Evolutionary conservation across 2,797 vertebrate species (phyloP).

Genomic region (Schizopygopsis pylzovi): DNA sequence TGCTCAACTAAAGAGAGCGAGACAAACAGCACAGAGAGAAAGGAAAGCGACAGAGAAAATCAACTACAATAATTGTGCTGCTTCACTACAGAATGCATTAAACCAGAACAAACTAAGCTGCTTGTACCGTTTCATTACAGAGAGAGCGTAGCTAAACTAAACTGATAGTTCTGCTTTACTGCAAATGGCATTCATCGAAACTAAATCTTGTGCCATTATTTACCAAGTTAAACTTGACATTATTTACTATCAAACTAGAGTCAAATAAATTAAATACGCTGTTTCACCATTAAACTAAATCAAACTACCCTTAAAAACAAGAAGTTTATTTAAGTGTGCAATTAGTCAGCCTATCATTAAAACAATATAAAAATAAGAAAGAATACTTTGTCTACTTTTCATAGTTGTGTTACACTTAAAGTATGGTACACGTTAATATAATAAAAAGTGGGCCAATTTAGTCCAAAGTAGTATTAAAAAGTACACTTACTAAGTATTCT

Average conservation of each 20-base stretch:
- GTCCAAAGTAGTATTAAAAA: too few relatives aligned
- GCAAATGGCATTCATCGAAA: not conserved
- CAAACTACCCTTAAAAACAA: too few relatives aligned
- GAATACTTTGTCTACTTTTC: too few relatives aligned
- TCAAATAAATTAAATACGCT: not conserved
- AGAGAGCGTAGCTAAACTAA: not conserved
- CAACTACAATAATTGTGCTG: not conserved
- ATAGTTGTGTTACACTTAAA: too few relatives aligned
- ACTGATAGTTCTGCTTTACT: not conserved
- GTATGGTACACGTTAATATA: too few relatives aligned
- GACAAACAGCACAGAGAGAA: not conserved
- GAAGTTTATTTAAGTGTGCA: too few relatives aligned
- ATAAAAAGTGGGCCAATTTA: too few relatives aligned
- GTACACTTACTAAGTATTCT: too few relatives aligned
- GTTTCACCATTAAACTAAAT: not conserved
- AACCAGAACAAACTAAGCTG: not conserved
- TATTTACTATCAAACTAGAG: not conserved
- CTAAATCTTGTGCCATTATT: not conserved
- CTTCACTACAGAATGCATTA: not conserved
- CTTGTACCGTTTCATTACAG: not conserved
- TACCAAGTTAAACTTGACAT: not conserved
- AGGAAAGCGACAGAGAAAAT: not conserved
- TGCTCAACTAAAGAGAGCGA: too few relatives aligned
- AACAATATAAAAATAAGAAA: too few relatives aligned
- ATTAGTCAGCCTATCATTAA: too few relatives aligned